A percentile compares a stretch with the other conserved stretches of the same genome.
Evolutionary conservation across 64 coral and sea anemone genomes (phyloP).

Genomic region (Catalaphyllia jardinei): DNA sequence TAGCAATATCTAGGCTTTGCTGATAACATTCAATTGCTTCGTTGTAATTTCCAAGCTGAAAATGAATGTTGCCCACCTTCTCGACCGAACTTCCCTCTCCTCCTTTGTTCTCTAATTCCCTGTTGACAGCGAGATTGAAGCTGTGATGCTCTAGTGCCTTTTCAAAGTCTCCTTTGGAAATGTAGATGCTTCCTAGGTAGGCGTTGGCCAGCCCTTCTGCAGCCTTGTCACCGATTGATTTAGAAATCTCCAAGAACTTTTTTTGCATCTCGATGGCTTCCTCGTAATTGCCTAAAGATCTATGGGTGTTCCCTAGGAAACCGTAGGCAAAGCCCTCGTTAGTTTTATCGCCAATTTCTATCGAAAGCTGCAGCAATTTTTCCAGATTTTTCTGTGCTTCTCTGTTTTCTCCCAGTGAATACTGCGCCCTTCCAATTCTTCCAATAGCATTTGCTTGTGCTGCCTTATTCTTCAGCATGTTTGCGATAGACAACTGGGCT

Average conservation of each 20-base stretch:
- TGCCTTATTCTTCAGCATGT: neutral
- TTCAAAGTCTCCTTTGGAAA: neutral
- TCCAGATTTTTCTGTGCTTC: conserved; percentile 18
- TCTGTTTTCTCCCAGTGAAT: conserved; percentile 3
- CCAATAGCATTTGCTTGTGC: neutral
- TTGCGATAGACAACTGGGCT: neutral
- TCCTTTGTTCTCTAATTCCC: conserved; percentile 4
- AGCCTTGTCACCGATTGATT: conserved; percentile 12
- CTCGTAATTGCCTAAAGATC: conserved; percentile 33
- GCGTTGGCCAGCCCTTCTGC: conserved; percentile 12
- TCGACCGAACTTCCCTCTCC: conserved; percentile 18
- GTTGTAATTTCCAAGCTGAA: neutral
- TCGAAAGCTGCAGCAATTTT: neutral
- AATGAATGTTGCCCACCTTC: conserved; percentile 27
- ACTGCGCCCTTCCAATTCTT: conserved; percentile 19
- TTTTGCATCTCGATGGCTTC: conserved; percentile 7
- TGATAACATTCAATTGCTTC: conserved; percentile 22
- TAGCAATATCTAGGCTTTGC: conserved; percentile 27
- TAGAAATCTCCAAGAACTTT: conserved; percentile 28
- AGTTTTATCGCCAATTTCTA: conserved; percentile 20
- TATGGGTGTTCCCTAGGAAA: conserved; percentile 21
- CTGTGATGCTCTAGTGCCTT: conserved; percentile 11
- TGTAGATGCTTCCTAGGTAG: conserved; percentile 25
- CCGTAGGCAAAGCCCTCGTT: conserved; percentile 23
- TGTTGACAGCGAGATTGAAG: neutral